Evolutionary conservation across 2,797 vertebrate genomes (phyloP).

Genomic region (Eulemur albifrons): DNA sequence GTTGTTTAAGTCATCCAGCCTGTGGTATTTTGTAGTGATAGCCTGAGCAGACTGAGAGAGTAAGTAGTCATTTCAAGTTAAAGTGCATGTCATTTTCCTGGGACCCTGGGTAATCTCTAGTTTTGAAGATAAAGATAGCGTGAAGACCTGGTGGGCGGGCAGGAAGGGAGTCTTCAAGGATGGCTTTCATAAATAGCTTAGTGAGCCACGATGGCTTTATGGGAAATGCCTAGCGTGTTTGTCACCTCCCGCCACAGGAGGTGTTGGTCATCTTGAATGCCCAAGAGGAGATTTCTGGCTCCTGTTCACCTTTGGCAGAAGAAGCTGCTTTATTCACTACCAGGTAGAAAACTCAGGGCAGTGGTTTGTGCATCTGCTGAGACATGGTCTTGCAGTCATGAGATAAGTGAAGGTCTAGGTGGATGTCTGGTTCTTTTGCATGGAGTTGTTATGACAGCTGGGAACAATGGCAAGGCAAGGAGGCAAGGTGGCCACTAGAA

Average conservation of each 20-base stretch:
- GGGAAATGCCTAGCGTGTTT: fast-evolving
- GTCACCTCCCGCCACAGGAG: not conserved
- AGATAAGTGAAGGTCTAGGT: not conserved
- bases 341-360: not conserved
- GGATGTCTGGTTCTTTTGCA: not conserved
- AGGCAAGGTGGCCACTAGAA: not conserved
- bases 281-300: not conserved
- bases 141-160: not conserved
- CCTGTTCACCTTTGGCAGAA: not conserved
- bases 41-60: not conserved
- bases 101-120: not conserved
- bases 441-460: not conserved
- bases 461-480: not conserved
- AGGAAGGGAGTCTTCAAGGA: not conserved
- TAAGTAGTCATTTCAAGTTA: not conserved
- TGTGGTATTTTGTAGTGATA: not conserved
- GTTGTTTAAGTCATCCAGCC: not conserved
- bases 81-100: not conserved
- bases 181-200: not conserved
- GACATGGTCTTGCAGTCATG: fast-evolving
- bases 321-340: not conserved
- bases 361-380: not conserved
- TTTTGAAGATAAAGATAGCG: not conserved
- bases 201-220: not conserved
- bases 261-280: not conserved